phyloP scores from a whole-genome alignment of 37 sponge, comb jelly and placozoan species.

The Theonella swinhoei region DNA sequence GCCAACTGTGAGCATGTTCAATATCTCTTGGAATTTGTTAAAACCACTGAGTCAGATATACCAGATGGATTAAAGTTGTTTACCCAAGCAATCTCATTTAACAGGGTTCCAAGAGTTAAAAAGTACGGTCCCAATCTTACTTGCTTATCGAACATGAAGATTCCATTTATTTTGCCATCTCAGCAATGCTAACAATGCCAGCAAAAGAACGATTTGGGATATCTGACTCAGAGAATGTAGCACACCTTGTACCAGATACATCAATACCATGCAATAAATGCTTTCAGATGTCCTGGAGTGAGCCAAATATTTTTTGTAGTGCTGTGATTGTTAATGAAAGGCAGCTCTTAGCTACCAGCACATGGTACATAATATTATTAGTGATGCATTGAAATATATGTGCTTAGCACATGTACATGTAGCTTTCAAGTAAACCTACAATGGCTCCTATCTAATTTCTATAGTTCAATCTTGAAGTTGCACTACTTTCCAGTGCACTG shows the following conservation, averaged over 20 bases:
- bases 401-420: background rate
- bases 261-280: background rate
- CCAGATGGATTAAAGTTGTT: background rate
- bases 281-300: background rate
- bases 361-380: background rate
- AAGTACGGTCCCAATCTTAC: background rate
- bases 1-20: slow-evolving; percentile 2
- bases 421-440: too few relatives aligned
- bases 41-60: background rate
- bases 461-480: background rate
- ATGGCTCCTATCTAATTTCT: too few relatives aligned
- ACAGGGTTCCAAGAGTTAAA: background rate
- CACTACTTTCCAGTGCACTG: background rate
- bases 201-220: background rate
- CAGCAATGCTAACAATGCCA: background rate
- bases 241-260: background rate
- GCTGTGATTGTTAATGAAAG: background rate
- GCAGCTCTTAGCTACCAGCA: too few relatives aligned
- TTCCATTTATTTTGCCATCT: background rate
- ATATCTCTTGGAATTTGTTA: background rate
- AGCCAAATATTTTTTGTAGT: background rate
- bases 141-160: background rate
- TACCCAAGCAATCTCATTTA: background rate
- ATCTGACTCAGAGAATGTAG: background rate
- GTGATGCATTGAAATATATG: too few relatives aligned